These are phyloP conservation scores for Pantherophis vulpinus DNA, from an alignment of 2,797 vertebrate species.

Conservation along the genomic window DNA sequence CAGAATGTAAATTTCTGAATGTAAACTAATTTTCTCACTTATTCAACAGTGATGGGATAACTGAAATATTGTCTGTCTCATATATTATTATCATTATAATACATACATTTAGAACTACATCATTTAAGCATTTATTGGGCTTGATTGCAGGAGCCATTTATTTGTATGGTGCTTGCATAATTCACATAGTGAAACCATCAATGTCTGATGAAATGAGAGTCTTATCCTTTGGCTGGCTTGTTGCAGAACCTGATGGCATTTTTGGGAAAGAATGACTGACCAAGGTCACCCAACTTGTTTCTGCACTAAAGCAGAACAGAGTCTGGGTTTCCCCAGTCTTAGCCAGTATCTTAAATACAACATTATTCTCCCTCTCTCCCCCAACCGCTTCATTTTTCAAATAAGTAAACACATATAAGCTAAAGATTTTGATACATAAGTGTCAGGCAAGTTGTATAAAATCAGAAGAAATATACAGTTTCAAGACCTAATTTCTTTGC, in stretches of 20 bases:
- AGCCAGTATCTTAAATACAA: neutral
- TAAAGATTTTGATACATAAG: neutral
- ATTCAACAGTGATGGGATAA: neutral
- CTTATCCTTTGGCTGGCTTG: neutral
- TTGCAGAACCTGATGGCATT: neutral
- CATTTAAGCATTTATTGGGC: neutral
- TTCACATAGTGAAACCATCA: neutral
- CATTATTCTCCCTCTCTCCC: neutral
- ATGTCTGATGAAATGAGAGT: neutral
- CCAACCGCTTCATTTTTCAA: neutral
- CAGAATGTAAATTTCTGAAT: neutral
- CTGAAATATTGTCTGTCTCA: neutral
- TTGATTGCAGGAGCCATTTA: neutral
- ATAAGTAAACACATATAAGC: neutral
- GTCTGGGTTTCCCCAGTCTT: neutral
- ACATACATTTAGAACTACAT: neutral
- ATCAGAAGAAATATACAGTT: neutral
- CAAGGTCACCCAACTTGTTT: neutral
- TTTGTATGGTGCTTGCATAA: neutral
- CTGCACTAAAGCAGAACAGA: neutral
- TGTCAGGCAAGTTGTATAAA: neutral
- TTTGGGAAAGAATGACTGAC: neutral
- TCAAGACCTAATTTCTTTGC: neutral
- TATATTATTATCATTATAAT: neutral
- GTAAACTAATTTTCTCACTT: neutral